phyloP scores from a whole-genome alignment of 2,113 vertebrate species.

The Campylomormyrus tamandua region DNA sequence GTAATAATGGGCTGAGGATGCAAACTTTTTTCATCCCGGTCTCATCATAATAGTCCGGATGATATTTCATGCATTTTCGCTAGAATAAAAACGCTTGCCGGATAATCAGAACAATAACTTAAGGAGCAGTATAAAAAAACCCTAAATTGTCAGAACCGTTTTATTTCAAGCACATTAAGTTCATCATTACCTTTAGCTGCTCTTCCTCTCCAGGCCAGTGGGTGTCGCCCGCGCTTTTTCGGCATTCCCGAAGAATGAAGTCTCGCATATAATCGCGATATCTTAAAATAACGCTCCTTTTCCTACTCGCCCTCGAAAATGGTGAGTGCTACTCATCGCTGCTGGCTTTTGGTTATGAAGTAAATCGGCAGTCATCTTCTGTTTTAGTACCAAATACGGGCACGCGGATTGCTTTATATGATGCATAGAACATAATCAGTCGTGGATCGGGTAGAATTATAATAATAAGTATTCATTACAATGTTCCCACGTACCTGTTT shows the following conservation, averaged over 20 bases:
- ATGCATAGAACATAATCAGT: background rate
- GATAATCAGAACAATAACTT: background rate
- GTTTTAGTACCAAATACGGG: background rate
- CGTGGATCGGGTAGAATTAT: background rate
- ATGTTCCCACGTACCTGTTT: background rate
- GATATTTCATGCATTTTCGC: background rate
- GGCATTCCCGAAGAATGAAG: slow-evolving; percentile 38
- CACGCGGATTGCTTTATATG: background rate
- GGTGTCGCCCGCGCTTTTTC: slow-evolving; percentile 49
- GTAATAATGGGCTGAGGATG: background rate
- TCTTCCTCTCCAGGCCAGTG: slow-evolving; percentile 34
- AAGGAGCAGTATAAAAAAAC: background rate
- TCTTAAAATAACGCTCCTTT: slow-evolving; percentile 51
- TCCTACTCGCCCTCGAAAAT: slow-evolving; percentile 57
- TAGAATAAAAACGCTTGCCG: background rate
- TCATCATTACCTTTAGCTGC: slow-evolving; percentile 49
- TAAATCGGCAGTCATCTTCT: slow-evolving; percentile 50
- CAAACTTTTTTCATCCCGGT: background rate
- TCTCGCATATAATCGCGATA: slow-evolving; percentile 61
- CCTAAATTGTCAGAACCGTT: background rate
- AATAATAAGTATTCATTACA: background rate
- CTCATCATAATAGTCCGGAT: background rate
- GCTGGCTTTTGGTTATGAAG: background rate
- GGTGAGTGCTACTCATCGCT: slow-evolving; percentile 50
- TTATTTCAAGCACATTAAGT: slow-evolving; percentile 25